Percentiles rank a stretch among this genome's conserved stretches.
Evolutionary conservation across 2,888 invertebrate genomes (phyloP).

Genomic region (Mellilla xanthometata): DNA sequence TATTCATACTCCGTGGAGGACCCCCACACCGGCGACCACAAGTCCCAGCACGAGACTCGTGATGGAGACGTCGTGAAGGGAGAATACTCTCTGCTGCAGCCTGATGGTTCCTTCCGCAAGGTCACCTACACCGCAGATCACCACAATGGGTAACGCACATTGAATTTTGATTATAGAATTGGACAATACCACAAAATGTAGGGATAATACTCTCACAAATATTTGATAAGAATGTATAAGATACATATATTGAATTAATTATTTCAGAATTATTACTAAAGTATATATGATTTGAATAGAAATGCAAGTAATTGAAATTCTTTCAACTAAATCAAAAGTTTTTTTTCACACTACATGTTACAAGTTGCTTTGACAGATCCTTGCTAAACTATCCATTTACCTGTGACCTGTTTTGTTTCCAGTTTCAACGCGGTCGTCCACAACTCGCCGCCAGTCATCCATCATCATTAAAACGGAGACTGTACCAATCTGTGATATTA

Average conservation of each 20-base stretch:
- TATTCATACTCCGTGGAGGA: constrained; percentile 84
- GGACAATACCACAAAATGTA: too few species aligned
- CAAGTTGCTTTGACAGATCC: background rate
- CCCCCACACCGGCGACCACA: constrained; percentile 83
- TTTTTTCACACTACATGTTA: too few species aligned
- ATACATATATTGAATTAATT: too few species aligned
- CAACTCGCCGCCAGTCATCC: constrained; percentile 75
- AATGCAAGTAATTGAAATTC: too few species aligned
- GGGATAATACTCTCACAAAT: too few species aligned
- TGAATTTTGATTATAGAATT: too few species aligned
- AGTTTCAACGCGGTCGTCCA: constrained; percentile 80
- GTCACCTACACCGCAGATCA: constrained; percentile 83
- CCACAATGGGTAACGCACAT: constrained; percentile 73
- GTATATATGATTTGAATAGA: too few species aligned
- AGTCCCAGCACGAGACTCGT: constrained; percentile 80
- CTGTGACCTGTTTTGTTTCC: constrained; percentile 43
- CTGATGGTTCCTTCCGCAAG: constrained; percentile 82
- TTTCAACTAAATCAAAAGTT: too few species aligned
- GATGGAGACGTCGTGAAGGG: constrained; percentile 83
- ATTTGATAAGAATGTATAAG: too few species aligned
- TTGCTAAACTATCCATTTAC: constrained; percentile 6
- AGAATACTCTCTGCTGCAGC: constrained; percentile 80
- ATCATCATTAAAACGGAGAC: constrained; percentile 65
- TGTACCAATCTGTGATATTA: constrained; percentile 72
- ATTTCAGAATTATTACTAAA: too few species aligned